Base-by-base conservation (phyloP, 1,140 invertebrate genomes). In the Watersipora subatra region DNA sequence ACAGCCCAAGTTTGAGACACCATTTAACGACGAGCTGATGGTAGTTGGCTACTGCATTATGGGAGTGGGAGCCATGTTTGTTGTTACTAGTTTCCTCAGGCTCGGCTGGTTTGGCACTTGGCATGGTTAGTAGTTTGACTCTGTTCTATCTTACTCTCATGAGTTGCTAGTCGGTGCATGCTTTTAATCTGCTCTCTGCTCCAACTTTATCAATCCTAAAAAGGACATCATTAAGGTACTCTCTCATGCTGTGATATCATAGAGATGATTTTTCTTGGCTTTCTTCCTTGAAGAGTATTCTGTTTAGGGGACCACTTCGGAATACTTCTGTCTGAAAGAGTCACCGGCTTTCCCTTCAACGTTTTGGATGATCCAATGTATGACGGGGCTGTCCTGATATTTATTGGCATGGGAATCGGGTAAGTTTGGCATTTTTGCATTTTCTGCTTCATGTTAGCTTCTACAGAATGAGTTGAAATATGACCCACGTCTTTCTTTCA, bases 281-380 rank as follows among this genome's bases (percentile, higher is more conserved):
- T n/a, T n/a, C n/a, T n/a, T n/a, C n/a, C n/a, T n/a, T n/a, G n/a
- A n/a, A n/a, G n/a, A n/a, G n/a, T n/a, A n/a, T n/a, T n/a, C 7
- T n/a, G 68, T 69, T 28, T 65, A 74, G 73, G 73, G 20, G 73
- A 75, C 65, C 73, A 75, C 67, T 75, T 74, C 70, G 73, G 73
- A 2, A 73, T 75, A 25, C 61, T 74, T 15, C 68, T 73, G 70
- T 68, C 73, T 29, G 63, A 67, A 19, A 71, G 65, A 64, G 71
- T 74, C 1, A 74, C 70, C 30, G 56, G 66, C 57, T 75, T 75
- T 64, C 73, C 73, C 1, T 75, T 72, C 55, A 75, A 66, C 30
- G 25, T 75, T 12, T 27, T 73, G n/a, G 64, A 71, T 17, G 70
- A 75, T 56, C 73, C 73, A 2, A 75, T 75, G 73, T 75, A 75